phyloP scores from a whole-genome alignment of 2,888 invertebrate genomes.

The Stictocephala bisonia region DNA sequence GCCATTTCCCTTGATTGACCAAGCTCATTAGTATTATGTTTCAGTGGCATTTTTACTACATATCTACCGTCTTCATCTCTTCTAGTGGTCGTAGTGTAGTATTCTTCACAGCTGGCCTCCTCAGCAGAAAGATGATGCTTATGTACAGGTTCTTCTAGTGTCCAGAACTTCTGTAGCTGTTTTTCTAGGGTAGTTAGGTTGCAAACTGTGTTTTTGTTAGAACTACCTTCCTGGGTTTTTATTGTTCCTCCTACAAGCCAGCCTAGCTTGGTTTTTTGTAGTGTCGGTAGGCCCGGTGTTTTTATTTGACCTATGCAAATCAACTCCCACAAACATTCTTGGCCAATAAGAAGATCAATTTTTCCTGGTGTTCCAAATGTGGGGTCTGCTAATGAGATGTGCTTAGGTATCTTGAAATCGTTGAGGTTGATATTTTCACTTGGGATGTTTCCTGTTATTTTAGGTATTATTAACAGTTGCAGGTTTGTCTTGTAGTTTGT shows the following conservation, averaged over 20 bases:
- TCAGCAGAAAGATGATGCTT: not conserved
- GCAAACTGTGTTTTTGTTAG: not conserved
- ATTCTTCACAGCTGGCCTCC: not conserved
- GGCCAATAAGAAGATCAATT: constrained; percentile 7
- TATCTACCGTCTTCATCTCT: not conserved
- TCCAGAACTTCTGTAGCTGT: constrained; percentile 17
- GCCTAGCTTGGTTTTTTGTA: constrained; percentile 20
- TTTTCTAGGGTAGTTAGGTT: not conserved
- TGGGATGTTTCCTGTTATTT: constrained; percentile 11
- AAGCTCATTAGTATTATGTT: not conserved
- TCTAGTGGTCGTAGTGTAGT: not conserved
- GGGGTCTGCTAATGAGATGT: constrained; percentile 8
- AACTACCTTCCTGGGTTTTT: not conserved
- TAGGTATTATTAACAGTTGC: not conserved
- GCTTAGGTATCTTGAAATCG: not conserved
- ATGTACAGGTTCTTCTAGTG: not conserved
- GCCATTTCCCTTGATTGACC: constrained; percentile 11
- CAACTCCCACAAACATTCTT: not conserved
- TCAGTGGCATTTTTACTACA: not conserved
- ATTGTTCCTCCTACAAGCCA: constrained; percentile 20
- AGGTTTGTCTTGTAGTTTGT: constrained; percentile 8
- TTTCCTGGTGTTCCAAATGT: not conserved
- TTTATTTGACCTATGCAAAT: constrained; percentile 11
- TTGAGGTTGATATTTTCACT: not conserved
- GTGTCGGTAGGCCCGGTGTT: not conserved